Evolutionary conservation across 2,888 invertebrate species (phyloP).

Genomic region (Tetrapedia diversipes): DNA sequence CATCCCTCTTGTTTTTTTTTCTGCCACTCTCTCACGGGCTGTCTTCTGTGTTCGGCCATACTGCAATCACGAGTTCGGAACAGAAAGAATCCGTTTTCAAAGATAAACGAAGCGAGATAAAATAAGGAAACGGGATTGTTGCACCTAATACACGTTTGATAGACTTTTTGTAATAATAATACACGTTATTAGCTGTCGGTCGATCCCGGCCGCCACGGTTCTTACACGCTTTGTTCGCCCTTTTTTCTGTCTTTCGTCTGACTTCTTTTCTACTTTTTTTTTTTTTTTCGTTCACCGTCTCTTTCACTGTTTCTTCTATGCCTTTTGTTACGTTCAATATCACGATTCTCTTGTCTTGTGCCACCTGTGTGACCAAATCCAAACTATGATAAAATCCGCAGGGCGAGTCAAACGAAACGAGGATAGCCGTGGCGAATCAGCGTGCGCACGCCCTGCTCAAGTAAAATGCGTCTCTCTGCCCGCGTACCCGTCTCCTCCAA

Average conservation of each 20-base stretch:
- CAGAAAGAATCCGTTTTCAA: background rate
- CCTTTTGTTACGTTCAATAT: conserved; percentile 41
- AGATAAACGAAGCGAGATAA: background rate
- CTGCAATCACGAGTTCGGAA: conserved; percentile 10
- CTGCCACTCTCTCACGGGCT: conserved; percentile 38
- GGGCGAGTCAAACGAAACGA: conserved; percentile 96
- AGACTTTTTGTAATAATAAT: no score
- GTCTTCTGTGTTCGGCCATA: conserved; percentile 40
- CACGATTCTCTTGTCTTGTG: conserved; percentile 39
- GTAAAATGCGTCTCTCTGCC: conserved; percentile 84
- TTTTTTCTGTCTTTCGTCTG: conserved; percentile 20
- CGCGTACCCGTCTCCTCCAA: conserved; percentile 67
- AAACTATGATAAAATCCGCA: conserved; percentile 81
- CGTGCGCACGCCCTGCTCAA: conserved; percentile 98
- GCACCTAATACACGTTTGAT: no score
- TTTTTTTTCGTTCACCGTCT: no score
- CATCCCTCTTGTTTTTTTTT: conserved; percentile 26
- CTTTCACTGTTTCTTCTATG: conserved; percentile 36
- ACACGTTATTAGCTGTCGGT: conserved; percentile 3
- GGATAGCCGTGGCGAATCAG: conserved; percentile 98
- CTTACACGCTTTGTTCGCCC: conserved; percentile 46
- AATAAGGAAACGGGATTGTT: background rate
- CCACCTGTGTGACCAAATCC: conserved; percentile 61
- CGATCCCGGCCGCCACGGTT: background rate
- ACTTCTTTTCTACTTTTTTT: conserved; percentile 34